Evolutionary conservation across 2,113 vertebrate genomes (phyloP).

Genomic region (Dinomys branickii): DNA sequence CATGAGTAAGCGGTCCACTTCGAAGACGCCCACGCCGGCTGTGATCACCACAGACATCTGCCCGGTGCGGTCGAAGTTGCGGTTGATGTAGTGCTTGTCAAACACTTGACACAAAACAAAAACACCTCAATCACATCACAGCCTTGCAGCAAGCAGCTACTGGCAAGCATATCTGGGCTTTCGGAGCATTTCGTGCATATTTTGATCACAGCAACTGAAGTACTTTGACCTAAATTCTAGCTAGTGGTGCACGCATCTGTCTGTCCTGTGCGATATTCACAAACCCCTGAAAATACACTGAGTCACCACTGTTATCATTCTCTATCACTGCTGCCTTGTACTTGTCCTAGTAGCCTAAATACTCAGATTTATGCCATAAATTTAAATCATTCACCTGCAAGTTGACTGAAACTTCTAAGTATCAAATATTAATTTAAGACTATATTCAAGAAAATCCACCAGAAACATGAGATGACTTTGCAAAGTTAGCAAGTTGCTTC

Average conservation of each 20-base stretch:
- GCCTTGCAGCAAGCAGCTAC: neutral
- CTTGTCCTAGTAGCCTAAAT: neutral
- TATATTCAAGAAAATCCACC: neutral
- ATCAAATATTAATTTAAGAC: neutral
- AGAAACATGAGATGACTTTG: neutral
- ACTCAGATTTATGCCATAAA: neutral
- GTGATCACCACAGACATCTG: conserved; percentile 99
- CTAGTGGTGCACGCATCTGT: neutral
- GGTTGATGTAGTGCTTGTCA: conserved; percentile 99
- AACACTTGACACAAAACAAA: conserved; percentile 90
- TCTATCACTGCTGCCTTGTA: neutral
- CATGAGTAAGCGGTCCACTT: conserved; percentile 98
- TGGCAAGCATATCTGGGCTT: neutral
- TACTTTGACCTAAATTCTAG: neutral
- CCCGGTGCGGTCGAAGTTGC: conserved; percentile 98
- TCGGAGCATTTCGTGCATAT: neutral
- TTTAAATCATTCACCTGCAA: conserved; percentile 5
- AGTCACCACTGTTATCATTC: neutral
- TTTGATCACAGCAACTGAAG: neutral
- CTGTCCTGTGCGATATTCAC: neutral
- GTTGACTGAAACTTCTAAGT: neutral
- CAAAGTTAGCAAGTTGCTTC: conserved; percentile 5
- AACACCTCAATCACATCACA: neutral
- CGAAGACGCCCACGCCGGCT: conserved; percentile 96
- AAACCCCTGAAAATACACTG: neutral